Evolutionary conservation across 1,140 invertebrate species (phyloP).

Genomic region (Araneus ventricosus): DNA sequence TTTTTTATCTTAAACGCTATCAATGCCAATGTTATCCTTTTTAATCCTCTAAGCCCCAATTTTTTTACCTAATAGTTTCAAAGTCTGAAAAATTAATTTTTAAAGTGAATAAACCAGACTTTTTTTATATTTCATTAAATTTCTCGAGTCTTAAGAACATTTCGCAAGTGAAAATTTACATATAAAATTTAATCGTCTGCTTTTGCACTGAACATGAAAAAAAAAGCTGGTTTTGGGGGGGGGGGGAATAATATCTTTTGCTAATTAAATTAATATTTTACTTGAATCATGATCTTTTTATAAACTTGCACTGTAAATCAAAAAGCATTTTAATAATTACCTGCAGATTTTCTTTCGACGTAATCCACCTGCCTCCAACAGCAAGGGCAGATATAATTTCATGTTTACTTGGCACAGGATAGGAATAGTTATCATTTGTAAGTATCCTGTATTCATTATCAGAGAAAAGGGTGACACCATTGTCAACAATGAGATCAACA

Average conservation of each 20-base stretch:
- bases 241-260: background rate
- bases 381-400: slow-evolving; percentile 82
- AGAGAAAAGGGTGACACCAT: slow-evolving; percentile 79
- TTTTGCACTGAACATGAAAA: no score
- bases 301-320: background rate
- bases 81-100: no score
- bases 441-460: slow-evolving; percentile 79
- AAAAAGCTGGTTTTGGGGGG: no score
- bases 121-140: no score
- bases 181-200: no score
- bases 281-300: background rate
- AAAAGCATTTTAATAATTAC: slow-evolving; percentile 77
- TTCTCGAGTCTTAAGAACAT: no score
- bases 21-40: no score
- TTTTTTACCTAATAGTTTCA: background rate
- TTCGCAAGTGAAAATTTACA: no score
- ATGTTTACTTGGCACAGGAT: slow-evolving; percentile 80
- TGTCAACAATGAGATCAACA: slow-evolving; percentile 82
- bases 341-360: slow-evolving; percentile 81
- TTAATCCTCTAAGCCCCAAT: background rate
- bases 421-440: slow-evolving; percentile 78
- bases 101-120: no score
- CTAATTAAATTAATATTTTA: background rate
- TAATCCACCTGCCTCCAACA: slow-evolving; percentile 82
- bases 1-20: no score